phyloP scores from a whole-genome alignment of 2,113 vertebrate species.

The Lycaon pictus region DNA sequence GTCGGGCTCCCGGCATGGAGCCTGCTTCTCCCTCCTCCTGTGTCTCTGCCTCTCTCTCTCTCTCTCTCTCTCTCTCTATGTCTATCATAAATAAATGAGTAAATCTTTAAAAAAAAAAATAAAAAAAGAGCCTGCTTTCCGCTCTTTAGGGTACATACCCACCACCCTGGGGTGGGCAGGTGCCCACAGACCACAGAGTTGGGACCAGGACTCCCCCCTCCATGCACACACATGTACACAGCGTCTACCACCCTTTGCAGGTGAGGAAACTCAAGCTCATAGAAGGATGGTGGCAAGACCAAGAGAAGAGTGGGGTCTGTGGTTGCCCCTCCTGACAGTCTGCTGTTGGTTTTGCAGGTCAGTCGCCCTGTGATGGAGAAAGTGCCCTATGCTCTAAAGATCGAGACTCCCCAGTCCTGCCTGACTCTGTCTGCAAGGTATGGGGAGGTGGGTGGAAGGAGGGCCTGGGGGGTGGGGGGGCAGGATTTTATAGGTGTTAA shows the following conservation, averaged over 20 bases:
- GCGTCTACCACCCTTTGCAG: background rate
- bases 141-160: background rate
- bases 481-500: background rate
- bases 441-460: background rate
- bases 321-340: background rate
- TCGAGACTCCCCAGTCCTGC: constrained; percentile 92
- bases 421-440: constrained; percentile 96
- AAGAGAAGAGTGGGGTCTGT: background rate
- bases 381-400: constrained; percentile 92
- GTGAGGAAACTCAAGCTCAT: background rate
- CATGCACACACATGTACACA: too few relatives aligned
- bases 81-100: too few relatives aligned
- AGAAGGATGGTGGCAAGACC: background rate
- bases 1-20: too few relatives aligned
- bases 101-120: too few relatives aligned
- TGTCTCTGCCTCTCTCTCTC: too few relatives aligned
- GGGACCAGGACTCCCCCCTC: background rate
- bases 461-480: background rate
- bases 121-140: background rate
- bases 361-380: constrained; percentile 93
- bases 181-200: background rate
- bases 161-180: background rate
- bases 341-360: constrained; percentile 88
- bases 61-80: too few relatives aligned
- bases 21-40: too few relatives aligned